Evolutionary conservation across 2,888 invertebrate species (phyloP), one percentile per base, ranked within the genome.

Genomic region (Eustalomyia histrio): DNA sequence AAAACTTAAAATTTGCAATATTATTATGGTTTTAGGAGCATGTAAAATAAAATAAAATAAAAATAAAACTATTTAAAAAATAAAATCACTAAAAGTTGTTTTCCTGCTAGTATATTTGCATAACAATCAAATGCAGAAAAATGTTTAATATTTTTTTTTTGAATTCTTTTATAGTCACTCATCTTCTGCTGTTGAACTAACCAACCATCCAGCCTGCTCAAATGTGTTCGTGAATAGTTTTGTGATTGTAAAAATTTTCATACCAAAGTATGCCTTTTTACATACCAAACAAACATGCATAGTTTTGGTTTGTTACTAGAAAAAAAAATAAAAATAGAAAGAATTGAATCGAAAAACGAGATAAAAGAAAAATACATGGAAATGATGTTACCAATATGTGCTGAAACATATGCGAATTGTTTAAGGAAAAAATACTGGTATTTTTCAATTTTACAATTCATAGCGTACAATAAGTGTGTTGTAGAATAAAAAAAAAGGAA

Each of bases 111-210:
- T 52, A 35, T 65, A 76, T 80, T 80, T 73, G 69, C 76, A 80
- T 76, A 65, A 69, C 80, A 80, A 76, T 80, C 76, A 69, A 74
- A 76, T 80, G 50, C 58, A 65, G 47, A 64, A 47, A 58, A 65
- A 69, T 68, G 39, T 60, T 65, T 67, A n/a, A 29, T 24, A n/a
- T n/a, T n/a, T n/a, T 63, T 63, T 21, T 39, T 24, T 17, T 52
- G 1, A 58, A 71, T 69, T 69, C 29, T 65, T 60, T 72, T 78
- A 64, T 72, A 78, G 65, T 65, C 71, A 65, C 9, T 65, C 58
- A 65, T 71, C n/a, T 60, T 55, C 12, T 55, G 21, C 60, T 58
- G 60, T n/a, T 47, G 16, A 14, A 5, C n/a, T n/a, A 14, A 39
- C 39, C 12, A 39, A 39, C 39, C 39, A 47, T 47, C 43, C 43